A percentile compares a stretch with the other conserved stretches of the same genome.
Conservation (phyloP, 2,113 vertebrate species). For the Leucopsar rothschildi region DNA sequence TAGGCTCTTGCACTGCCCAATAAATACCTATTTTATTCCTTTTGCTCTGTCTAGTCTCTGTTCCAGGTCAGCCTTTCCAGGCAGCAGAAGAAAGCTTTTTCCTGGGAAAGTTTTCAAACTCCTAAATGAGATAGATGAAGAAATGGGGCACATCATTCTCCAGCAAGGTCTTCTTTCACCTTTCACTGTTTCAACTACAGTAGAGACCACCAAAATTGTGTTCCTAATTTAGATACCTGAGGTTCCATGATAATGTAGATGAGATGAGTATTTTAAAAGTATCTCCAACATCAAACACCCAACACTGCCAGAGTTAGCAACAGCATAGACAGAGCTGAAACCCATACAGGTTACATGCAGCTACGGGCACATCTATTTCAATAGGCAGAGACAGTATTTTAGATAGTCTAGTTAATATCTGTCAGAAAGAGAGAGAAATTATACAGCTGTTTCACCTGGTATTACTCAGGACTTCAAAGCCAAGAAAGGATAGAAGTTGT, state of each 20-base stretch:
- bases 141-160: background rate
- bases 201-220: background rate
- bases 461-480: background rate
- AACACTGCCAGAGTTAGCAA: background rate
- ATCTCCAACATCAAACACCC: background rate
- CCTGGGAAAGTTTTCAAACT: background rate
- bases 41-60: too few relatives aligned
- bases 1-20: too few relatives aligned
- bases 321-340: background rate
- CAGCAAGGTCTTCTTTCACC: background rate
- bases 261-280: background rate
- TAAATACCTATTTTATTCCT: too few relatives aligned
- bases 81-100: background rate
- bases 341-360: background rate
- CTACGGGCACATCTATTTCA: background rate
- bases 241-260: background rate
- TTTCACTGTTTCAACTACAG: background rate
- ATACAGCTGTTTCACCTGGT: background rate
- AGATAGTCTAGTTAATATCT: background rate
- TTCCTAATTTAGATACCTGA: background rate
- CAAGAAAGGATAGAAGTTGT: background rate
- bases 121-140: background rate
- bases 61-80: too few relatives aligned
- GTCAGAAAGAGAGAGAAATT: background rate
- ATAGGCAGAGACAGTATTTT: background rate